These are phyloP conservation scores for Isotomurus palustris DNA, from an alignment of 2,888 invertebrate genomes.

Conservation along the genomic window DNA sequence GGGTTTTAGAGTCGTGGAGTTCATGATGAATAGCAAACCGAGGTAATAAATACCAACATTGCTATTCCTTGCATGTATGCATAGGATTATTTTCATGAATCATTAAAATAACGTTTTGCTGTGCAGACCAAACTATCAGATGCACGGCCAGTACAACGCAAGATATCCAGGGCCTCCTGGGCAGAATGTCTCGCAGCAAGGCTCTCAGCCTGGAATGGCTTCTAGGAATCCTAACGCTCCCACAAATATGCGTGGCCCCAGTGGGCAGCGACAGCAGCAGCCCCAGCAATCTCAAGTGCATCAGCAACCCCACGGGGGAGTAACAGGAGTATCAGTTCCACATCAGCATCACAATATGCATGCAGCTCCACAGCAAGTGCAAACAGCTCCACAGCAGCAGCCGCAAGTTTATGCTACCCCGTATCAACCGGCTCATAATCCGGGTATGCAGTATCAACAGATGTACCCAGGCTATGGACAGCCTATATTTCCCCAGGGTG, in stretches of 20 bases:
- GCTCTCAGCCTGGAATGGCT: constrained; percentile 16
- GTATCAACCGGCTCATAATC: too few relatives aligned
- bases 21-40: constrained; percentile 11
- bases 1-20: not conserved
- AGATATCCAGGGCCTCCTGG: constrained; percentile 16
- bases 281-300: constrained; percentile 26
- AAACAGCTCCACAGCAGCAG: constrained; percentile 25
- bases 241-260: constrained; percentile 27
- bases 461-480: too few relatives aligned
- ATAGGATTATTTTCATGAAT: not conserved
- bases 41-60: constrained; percentile 3
- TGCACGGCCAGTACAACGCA: constrained; percentile 16
- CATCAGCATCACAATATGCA: constrained; percentile 11
- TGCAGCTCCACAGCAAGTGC: constrained; percentile 9
- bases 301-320: constrained; percentile 18
- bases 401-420: constrained; percentile 16
- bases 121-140: constrained; percentile 6
- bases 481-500: too few relatives aligned
- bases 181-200: constrained; percentile 23
- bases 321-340: constrained; percentile 15
- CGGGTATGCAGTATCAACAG: too few relatives aligned
- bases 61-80: too few relatives aligned
- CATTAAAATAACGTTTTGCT: not conserved
- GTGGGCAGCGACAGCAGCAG: constrained; percentile 29
- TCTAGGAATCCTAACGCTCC: constrained; percentile 28